Percentiles rank a stretch among this genome's conserved stretches.
These are phyloP conservation scores for Deroplatys truncata DNA, from an alignment of 2,888 invertebrate species.

Conservation along the genomic window DNA sequence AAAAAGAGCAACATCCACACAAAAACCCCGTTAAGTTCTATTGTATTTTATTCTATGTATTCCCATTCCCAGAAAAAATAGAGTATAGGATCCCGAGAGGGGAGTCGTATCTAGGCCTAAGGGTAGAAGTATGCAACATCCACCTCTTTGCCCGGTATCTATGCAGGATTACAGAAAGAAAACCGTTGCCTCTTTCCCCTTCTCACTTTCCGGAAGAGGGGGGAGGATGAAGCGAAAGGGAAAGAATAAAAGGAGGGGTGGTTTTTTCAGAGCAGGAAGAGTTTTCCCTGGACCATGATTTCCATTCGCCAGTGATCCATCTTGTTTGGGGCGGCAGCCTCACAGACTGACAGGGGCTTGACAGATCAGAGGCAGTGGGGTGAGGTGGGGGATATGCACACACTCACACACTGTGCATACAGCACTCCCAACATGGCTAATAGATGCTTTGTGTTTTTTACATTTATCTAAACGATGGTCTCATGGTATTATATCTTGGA, in stretches of 20 bases:
- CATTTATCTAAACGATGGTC: no score
- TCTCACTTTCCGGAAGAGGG: neutral
- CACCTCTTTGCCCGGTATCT: conserved; percentile 3
- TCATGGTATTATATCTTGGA: no score
- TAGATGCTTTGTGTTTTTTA: neutral
- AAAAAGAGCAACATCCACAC: neutral
- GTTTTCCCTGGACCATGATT: conserved; percentile 46
- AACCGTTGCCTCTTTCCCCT: neutral
- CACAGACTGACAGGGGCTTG: conserved; percentile 26
- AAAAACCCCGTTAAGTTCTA: conserved; percentile 27
- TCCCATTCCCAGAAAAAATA: neutral
- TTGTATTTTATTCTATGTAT: conserved; percentile 29
- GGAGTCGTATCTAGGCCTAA: neutral
- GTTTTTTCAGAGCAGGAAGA: conserved; percentile 30
- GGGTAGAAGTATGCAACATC: conserved; percentile 1
- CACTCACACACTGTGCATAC: neutral
- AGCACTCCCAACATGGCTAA: neutral
- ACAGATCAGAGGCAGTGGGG: neutral
- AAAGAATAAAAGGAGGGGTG: conserved; percentile 12
- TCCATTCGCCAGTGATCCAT: conserved; percentile 62
- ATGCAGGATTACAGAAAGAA: conserved; percentile 13
- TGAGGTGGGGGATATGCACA: neutral
- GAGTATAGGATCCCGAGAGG: conserved; percentile 2
- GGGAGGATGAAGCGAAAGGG: conserved; percentile 13
- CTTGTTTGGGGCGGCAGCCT: conserved; percentile 50